phyloP scores from a whole-genome alignment of 2,113 vertebrate genomes.

The Mohoua ochrocephala region DNA sequence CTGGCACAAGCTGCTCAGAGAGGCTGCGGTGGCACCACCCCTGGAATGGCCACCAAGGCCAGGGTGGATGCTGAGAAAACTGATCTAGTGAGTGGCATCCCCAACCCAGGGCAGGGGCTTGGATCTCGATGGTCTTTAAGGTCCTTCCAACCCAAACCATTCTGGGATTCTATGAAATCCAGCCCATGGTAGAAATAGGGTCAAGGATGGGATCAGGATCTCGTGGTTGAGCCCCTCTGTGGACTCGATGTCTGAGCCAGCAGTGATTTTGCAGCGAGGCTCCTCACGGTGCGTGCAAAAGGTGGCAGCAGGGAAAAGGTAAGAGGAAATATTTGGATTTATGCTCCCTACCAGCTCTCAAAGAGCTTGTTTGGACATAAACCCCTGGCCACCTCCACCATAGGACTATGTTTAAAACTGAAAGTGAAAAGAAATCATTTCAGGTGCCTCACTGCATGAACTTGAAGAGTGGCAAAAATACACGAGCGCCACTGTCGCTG shows the following conservation, averaged over 20 bases:
- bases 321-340: background rate
- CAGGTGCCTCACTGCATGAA: background rate
- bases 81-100: background rate
- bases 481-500: background rate
- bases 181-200: fast-evolving
- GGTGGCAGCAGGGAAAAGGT: background rate
- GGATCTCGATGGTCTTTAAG: background rate
- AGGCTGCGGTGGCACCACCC: background rate
- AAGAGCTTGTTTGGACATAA: background rate
- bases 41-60: background rate
- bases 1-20: background rate
- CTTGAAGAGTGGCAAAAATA: background rate
- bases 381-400: background rate
- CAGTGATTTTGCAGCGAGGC: background rate
- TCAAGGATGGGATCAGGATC: fast-evolving
- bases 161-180: background rate
- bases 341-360: background rate
- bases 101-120: background rate
- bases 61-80: background rate
- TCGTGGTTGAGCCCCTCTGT: fast-evolving
- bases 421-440: background rate
- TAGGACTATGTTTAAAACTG: background rate
- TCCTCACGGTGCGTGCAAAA: background rate
- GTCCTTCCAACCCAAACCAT: background rate
- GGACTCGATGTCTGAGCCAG: background rate